Evolutionary conservation across 2,888 invertebrate genomes (phyloP).

Genomic region (Tetanocera ferruginea): DNA sequence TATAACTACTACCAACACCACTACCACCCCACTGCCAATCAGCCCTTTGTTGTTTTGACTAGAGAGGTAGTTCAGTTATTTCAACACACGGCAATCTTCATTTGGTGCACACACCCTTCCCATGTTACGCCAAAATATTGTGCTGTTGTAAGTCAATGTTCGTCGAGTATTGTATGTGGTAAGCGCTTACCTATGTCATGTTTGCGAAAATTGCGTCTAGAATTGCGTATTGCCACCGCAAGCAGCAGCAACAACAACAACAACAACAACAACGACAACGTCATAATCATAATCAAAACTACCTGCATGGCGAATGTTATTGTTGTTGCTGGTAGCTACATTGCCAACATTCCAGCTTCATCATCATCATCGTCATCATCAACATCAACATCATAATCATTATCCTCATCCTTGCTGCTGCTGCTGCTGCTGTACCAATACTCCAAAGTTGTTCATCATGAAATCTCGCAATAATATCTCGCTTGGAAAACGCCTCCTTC

Average conservation of each 20-base stretch:
- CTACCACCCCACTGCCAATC: not conserved
- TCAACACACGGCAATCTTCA: constrained; percentile 1
- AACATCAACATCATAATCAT: not conserved
- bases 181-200: not conserved
- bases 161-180: not conserved
- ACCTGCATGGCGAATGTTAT: not conserved
- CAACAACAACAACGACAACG: constrained; percentile 55
- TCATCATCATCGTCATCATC: constrained; percentile 7
- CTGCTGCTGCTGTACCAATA: not conserved
- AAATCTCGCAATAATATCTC: no score
- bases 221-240: constrained; percentile 63
- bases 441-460: no score
- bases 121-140: constrained; percentile 20
- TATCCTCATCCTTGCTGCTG: not conserved
- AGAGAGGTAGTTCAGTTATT: no score
- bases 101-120: constrained; percentile 32
- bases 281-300: constrained; percentile 34
- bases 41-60: not conserved
- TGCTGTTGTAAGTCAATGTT: not conserved
- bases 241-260: constrained; percentile 59
- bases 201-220: constrained; percentile 56
- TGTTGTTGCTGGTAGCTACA: not conserved
- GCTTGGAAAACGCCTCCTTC: constrained; percentile 5
- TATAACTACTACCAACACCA: not conserved
- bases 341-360: not conserved